These are phyloP conservation scores for Hafferia zeledoni DNA, from an alignment of 2,797 vertebrate genomes.

Conservation along the genomic window DNA sequence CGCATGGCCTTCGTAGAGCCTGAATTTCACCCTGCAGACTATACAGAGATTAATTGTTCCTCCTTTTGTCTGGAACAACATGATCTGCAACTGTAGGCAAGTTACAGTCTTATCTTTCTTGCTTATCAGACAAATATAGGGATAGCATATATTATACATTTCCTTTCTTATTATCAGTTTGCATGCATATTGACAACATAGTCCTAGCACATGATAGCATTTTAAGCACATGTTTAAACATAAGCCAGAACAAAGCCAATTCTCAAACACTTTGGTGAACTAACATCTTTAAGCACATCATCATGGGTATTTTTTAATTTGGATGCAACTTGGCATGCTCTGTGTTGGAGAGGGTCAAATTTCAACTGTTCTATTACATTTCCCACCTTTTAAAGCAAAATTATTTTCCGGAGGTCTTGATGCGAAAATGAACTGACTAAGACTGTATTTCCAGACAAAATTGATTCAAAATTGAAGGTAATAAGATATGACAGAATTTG, in stretches of 20 bases:
- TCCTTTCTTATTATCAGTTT: not conserved
- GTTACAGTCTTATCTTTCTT: not conserved
- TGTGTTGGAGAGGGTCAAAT: not conserved
- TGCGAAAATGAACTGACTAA: not conserved
- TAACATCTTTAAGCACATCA: not conserved
- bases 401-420: not conserved
- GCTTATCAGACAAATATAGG: not conserved
- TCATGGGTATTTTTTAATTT: not conserved
- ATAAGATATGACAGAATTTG: not conserved
- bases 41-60: too few species aligned
- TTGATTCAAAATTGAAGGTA: not conserved
- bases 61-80: not conserved
- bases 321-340: not conserved
- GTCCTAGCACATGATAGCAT: not conserved
- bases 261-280: not conserved
- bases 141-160: not conserved
- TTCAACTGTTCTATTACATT: not conserved
- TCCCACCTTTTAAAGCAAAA: not conserved
- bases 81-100: not conserved
- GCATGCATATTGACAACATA: not conserved
- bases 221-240: conserved; percentile 20
- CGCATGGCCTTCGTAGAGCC: not conserved
- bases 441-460: not conserved
- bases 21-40: not conserved
- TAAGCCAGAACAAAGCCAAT: not conserved